phyloP scores from a whole-genome alignment of 2,888 invertebrate genomes.

The Cerastis leucographa region DNA sequence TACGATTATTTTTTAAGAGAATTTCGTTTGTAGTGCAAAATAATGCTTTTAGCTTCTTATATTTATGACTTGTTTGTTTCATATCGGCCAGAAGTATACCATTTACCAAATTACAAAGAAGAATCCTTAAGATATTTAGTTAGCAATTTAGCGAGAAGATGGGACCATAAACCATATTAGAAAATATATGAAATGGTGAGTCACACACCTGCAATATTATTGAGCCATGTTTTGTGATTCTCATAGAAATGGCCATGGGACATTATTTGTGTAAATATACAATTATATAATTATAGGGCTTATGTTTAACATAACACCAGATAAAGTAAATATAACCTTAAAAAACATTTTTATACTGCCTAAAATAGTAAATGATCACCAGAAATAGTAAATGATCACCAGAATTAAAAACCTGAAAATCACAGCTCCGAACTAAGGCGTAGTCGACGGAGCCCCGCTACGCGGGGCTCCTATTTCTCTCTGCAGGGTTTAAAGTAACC shows the following conservation, averaged over 20 bases:
- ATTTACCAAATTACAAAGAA: background rate
- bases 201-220: background rate
- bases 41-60: conserved; percentile 13
- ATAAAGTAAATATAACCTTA: too few relatives aligned
- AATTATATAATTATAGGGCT: too few relatives aligned
- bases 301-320: too few relatives aligned
- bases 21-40: background rate
- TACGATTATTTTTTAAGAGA: conserved; percentile 5
- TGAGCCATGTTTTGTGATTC: background rate
- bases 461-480: too few relatives aligned
- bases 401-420: too few relatives aligned
- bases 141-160: background rate
- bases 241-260: background rate
- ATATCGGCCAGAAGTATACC: background rate
- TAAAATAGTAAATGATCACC: too few relatives aligned
- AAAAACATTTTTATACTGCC: too few relatives aligned
- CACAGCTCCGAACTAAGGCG: too few relatives aligned
- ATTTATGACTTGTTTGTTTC: conserved; percentile 11
- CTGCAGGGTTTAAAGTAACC: too few relatives aligned
- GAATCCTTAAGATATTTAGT: background rate
- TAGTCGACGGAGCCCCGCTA: too few relatives aligned
- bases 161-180: background rate
- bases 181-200: background rate
- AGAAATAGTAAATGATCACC: too few relatives aligned
- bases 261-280: background rate